Percentiles rank a stretch among this genome's conserved stretches.
Evolutionary conservation across 2,888 invertebrate species (phyloP).

Genomic region (Drosophila anceps): DNA sequence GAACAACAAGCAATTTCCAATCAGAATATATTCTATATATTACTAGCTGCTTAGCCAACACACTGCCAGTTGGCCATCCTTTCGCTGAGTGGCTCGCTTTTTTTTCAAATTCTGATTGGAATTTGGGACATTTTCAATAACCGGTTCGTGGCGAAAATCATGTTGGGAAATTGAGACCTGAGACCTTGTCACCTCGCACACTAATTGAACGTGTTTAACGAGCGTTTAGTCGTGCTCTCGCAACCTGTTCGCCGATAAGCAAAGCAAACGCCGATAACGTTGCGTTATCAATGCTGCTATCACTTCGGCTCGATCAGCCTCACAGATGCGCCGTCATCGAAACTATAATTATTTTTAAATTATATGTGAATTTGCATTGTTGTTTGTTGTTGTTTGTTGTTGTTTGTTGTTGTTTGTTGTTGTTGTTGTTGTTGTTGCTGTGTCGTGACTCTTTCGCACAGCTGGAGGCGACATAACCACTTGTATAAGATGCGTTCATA

Average conservation of each 20-base stretch:
- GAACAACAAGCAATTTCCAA: too few relatives aligned
- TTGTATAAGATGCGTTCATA: not conserved
- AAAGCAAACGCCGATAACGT: conserved; percentile 28
- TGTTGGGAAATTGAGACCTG: conserved; percentile 1
- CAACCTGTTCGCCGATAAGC: conserved; percentile 35
- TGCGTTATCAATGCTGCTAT: conserved; percentile 5
- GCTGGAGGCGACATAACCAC: conserved; percentile 21
- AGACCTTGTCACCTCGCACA: conserved; percentile 35
- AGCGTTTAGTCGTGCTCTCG: conserved; percentile 44
- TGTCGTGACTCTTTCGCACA: conserved; percentile 19
- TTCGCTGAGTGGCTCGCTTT: not conserved
- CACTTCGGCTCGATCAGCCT: not conserved
- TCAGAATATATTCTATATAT: too few relatives aligned
- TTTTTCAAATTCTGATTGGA: not conserved
- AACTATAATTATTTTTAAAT: conserved; percentile 28
- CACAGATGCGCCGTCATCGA: conserved; percentile 22
- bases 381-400: not conserved
- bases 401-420: not conserved
- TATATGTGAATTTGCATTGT: conserved; percentile 5
- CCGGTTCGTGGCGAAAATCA: conserved; percentile 10
- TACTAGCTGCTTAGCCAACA: too few relatives aligned
- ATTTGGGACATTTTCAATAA: conserved; percentile 1
- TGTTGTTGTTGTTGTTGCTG: conserved; percentile 4
- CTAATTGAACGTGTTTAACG: conserved; percentile 56
- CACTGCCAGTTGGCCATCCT: not conserved